Evolutionary conservation across 2,888 invertebrate genomes (phyloP).

Genomic region (Mermis nigrescens): DNA sequence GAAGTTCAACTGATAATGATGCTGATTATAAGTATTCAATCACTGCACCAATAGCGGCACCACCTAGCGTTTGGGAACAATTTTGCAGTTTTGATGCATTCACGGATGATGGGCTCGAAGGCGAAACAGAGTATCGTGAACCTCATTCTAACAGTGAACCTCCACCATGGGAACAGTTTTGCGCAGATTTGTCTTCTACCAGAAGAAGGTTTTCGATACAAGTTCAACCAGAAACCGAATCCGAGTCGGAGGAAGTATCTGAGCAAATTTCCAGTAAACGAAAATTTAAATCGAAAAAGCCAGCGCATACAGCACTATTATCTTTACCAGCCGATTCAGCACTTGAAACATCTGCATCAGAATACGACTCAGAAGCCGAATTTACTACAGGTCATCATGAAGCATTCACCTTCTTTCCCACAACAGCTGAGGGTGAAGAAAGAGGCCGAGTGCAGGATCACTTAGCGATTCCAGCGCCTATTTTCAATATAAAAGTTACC

Average conservation of each 20-base stretch:
- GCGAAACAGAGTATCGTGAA: background rate
- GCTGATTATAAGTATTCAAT: too few species aligned
- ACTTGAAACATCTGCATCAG: background rate
- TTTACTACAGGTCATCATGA: too few species aligned
- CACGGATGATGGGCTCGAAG: background rate
- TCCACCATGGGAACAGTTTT: background rate
- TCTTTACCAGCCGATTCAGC: background rate
- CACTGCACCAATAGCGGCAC: too few species aligned
- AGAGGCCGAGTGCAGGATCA: constrained; percentile 3
- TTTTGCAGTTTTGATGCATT: background rate
- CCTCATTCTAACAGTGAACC: too few species aligned
- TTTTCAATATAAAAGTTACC: constrained; percentile 1
- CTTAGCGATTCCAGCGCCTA: constrained; percentile 7
- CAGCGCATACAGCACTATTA: background rate
- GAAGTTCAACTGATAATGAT: too few species aligned
- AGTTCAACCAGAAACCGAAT: background rate
- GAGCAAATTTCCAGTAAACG: background rate
- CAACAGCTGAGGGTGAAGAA: background rate
- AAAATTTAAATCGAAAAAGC: background rate
- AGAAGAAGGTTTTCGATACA: background rate
- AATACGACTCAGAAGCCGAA: background rate
- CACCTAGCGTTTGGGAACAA: background rate
- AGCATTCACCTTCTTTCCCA: background rate
- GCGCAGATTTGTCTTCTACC: background rate
- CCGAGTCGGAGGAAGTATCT: background rate